Evolutionary conservation across 2,797 vertebrate genomes (phyloP).

Genomic region (Leuciscus waleckii): DNA sequence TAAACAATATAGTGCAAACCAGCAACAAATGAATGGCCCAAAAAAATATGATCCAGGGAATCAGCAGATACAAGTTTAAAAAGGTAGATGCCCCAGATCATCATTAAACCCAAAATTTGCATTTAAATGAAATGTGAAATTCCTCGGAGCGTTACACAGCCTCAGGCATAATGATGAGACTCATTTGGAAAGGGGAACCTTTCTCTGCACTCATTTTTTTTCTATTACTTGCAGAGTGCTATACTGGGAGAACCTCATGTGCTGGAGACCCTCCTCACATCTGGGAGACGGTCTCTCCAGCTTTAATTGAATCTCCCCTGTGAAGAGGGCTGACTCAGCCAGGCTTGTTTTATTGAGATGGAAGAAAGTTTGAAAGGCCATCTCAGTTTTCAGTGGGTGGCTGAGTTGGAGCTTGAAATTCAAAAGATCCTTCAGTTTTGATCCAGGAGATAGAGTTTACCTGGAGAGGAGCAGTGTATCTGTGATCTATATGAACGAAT

Average conservation of each 20-base stretch:
- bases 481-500: slow-evolving; percentile 6
- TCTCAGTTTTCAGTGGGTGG: slow-evolving; percentile 45
- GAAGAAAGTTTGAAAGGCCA: slow-evolving; percentile 18
- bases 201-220: slow-evolving; percentile 23
- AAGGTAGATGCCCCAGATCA: slow-evolving; percentile 46
- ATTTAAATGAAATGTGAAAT: slow-evolving; percentile 61
- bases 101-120: slow-evolving; percentile 60
- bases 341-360: slow-evolving; percentile 39
- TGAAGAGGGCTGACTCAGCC: slow-evolving; percentile 49
- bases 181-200: slow-evolving; percentile 27
- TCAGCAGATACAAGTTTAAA: slow-evolving; percentile 12
- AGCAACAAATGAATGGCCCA: slow-evolving; percentile 24
- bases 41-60: slow-evolving; percentile 37
- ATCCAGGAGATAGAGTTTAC: slow-evolving; percentile 17
- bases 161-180: slow-evolving; percentile 9
- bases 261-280: slow-evolving; percentile 21
- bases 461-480: neutral
- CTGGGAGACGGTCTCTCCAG: slow-evolving; percentile 31
- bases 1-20: slow-evolving; percentile 16
- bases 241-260: slow-evolving; percentile 11
- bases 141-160: slow-evolving; percentile 14
- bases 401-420: slow-evolving; percentile 20
- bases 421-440: slow-evolving; percentile 25
- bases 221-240: slow-evolving; percentile 18
- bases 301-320: slow-evolving; percentile 47